Percentiles rank a stretch among this genome's conserved stretches.
These are phyloP conservation scores for Myopa testacea DNA, from an alignment of 2,888 invertebrate species.

Conservation along the genomic window DNA sequence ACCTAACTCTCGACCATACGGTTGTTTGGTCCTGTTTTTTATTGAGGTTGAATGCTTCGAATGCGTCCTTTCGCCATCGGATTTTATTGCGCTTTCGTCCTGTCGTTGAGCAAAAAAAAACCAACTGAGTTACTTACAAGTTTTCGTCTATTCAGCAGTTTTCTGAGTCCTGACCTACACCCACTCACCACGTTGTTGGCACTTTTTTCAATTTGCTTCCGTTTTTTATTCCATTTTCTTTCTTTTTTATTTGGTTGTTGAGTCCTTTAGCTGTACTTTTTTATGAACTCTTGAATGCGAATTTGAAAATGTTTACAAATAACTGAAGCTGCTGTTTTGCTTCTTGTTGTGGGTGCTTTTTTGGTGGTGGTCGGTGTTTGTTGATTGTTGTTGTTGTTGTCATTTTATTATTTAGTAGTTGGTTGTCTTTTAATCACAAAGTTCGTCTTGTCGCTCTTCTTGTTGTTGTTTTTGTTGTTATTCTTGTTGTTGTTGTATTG, in stretches of 20 bases:
- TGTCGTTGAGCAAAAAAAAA: neutral
- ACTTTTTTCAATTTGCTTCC: conserved; percentile 17
- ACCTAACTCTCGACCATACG: conserved; percentile 2
- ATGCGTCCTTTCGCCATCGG: conserved; percentile 1
- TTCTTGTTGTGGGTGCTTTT: neutral
- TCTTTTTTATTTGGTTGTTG: conserved; percentile 9
- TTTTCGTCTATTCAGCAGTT: conserved; percentile 19
- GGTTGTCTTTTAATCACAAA: neutral
- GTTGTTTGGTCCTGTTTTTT: neutral
- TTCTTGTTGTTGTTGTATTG: conserved; percentile 3
- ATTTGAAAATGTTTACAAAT: conserved; percentile 48
- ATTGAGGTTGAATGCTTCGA: conserved; percentile 1
- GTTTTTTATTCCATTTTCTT: neutral
- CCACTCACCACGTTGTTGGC: neutral
- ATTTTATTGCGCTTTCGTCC: neutral
- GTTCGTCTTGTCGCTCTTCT: neutral
- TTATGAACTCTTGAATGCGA: conserved; percentile 44
- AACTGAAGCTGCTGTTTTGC: conserved; percentile 36
- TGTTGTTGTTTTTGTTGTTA: conserved; percentile 11
- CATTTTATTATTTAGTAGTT: conserved; percentile 4
- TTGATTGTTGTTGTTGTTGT: conserved; percentile 12
- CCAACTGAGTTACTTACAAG: conserved; percentile 6
- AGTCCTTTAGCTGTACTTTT: conserved; percentile 19
- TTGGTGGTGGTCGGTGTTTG: neutral
- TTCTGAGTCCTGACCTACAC: conserved; percentile 6